Percentiles rank a stretch among this genome's conserved stretches.
Evolutionary conservation across 1,140 invertebrate genomes (phyloP).

Genomic region (Diachasmimorpha longicaudata): DNA sequence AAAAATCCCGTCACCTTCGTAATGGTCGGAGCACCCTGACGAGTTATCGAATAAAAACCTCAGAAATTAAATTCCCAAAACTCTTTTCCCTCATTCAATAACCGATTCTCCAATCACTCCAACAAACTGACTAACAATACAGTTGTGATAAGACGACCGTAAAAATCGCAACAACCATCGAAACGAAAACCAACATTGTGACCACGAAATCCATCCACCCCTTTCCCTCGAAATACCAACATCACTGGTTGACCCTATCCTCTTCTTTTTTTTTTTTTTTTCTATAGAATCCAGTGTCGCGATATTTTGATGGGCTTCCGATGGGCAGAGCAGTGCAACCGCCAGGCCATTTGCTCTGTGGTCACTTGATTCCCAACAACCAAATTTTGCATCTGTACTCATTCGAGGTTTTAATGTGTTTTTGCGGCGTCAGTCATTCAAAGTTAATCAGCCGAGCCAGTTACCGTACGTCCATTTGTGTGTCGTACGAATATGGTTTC

Average conservation of each 20-base stretch:
- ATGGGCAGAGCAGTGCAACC: conserved; percentile 44
- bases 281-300: conserved; percentile 30
- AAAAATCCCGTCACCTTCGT: no score
- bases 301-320: conserved; percentile 50
- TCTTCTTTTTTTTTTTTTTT: not conserved
- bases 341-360: conserved; percentile 59
- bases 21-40: no score
- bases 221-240: not conserved
- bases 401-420: conserved; percentile 64
- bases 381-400: conserved; percentile 63
- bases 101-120: not conserved
- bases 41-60: no score
- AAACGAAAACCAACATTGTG: conserved; percentile 33
- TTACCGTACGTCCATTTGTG: conserved; percentile 38
- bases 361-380: conserved; percentile 60
- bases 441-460: conserved; percentile 58
- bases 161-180: conserved; percentile 29
- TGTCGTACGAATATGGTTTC: conserved; percentile 15
- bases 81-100: not conserved
- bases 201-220: conserved; percentile 27
- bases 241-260: conserved; percentile 2
- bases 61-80: no score
- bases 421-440: conserved; percentile 64
- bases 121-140: not conserved
- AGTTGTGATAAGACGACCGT: conserved; percentile 25